Conservation (phyloP, 2,888 invertebrate species). For the Embidobia sp. region DNA sequence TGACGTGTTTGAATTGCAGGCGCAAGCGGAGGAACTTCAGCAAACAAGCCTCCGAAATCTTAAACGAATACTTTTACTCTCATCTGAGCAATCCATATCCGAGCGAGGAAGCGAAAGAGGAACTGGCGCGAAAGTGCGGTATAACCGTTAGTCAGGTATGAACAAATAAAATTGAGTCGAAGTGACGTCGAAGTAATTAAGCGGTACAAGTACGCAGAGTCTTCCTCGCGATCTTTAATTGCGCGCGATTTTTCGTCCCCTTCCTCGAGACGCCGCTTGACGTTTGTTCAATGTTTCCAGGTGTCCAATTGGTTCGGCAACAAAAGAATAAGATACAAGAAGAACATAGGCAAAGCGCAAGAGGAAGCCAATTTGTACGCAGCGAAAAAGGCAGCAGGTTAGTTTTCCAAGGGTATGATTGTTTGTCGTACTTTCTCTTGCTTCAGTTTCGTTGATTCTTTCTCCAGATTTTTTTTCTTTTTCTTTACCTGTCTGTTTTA, state of each 20-base stretch:
- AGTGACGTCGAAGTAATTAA: constrained; percentile 31
- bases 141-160: constrained; percentile 97
- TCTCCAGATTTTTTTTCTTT: too few species aligned
- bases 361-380: constrained; percentile 99
- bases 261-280: constrained; percentile 3
- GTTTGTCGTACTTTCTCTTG: too few species aligned
- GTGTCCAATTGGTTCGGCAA: constrained; percentile 99
- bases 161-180: constrained; percentile 42
- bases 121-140: constrained; percentile 98
- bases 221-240: constrained; percentile 15
- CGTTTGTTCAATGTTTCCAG: constrained; percentile 75
- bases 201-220: constrained; percentile 14
- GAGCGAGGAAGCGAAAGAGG: constrained; percentile 99
- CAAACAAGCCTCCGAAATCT: constrained; percentile 99
- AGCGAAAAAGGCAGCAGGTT: constrained; percentile 97
- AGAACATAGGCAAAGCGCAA: constrained; percentile 99
- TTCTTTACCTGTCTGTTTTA: too few species aligned
- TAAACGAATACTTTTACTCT: constrained; percentile 99
- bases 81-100: constrained; percentile 99
- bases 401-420: constrained; percentile 74
- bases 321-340: constrained; percentile 99
- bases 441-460: too few species aligned
- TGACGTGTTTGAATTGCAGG: constrained; percentile 75
- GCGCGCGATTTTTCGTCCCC: constrained; percentile 4
- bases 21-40: constrained; percentile 99